Percentiles rank a stretch among this genome's conserved stretches.
These are phyloP conservation scores for Caerostris darwini DNA, from an alignment of 1,140 invertebrate genomes.

Conservation along the genomic window DNA sequence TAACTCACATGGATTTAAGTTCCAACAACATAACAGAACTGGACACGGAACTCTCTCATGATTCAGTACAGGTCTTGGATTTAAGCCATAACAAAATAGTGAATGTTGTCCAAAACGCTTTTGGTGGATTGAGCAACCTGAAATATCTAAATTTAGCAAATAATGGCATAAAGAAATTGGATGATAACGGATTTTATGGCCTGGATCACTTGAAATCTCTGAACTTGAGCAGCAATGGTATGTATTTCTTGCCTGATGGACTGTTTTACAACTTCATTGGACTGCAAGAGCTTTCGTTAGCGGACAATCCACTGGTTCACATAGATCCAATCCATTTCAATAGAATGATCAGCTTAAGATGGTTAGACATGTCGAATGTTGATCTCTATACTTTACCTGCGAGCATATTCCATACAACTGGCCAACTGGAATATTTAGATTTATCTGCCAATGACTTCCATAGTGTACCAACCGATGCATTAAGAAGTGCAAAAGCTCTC, in stretches of 20 bases:
- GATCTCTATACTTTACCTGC: conserved; percentile 42
- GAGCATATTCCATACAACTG: conserved; percentile 66
- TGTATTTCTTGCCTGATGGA: conserved; percentile 66
- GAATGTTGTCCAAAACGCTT: not conserved
- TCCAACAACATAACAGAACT: conserved; percentile 61
- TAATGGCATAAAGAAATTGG: conserved; percentile 46
- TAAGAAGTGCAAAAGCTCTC: conserved; percentile 69
- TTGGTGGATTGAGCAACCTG: conserved; percentile 44
- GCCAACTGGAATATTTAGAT: conserved; percentile 77
- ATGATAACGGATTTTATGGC: conserved; percentile 63
- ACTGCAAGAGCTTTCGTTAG: conserved; percentile 69
- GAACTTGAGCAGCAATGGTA: conserved; percentile 76
- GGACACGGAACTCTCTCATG: conserved; percentile 1
- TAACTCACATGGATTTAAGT: conserved; percentile 69
- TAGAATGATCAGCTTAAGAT: conserved; percentile 53
- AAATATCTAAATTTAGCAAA: conserved; percentile 60
- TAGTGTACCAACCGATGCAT: conserved; percentile 73
- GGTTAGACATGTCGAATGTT: conserved; percentile 72
- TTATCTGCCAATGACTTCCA: conserved; percentile 78
- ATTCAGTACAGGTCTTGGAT: conserved; percentile 41
- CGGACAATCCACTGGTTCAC: conserved; percentile 72
- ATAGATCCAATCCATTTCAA: conserved; percentile 69
- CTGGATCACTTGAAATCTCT: conserved; percentile 66
- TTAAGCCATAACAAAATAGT: conserved; percentile 56
- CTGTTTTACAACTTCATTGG: conserved; percentile 72